Evolutionary conservation across 2,113 vertebrate species (phyloP), one percentile per base, ranked within the genome.

Genomic region (Andinoacara biseriatus): DNA sequence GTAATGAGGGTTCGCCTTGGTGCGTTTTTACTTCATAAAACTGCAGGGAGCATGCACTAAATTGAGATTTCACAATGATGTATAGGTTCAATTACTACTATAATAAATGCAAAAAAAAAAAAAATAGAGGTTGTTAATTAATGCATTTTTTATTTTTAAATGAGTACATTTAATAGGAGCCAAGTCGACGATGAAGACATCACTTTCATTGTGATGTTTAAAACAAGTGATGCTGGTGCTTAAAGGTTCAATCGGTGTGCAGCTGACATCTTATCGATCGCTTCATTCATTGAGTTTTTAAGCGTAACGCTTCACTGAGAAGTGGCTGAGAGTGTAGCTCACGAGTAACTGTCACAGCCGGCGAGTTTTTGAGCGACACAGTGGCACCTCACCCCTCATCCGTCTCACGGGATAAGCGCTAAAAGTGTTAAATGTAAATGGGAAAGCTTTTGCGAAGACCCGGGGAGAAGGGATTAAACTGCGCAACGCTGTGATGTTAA

Each of bases 401-500:
- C 85, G 11, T 67, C 83, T 80, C 86, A 33, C 29, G 54, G 89
- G 86, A 91, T 89, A 80, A 82, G 84, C 79, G 60, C 86, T 92
- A 83, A 90, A 91, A 87, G 87, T 88, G 75, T 79, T 84, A 77
- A 84, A 90, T 90, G 80, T 86, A 85, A 88, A 91, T 80, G 84
- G 58, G n/a, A 85, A 89, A 85, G 83, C 85, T 65, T 77, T 74
- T 75, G 57, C 43, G 69, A 81, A 81, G 78, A 90, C 74, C 81
- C 86, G 59, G 69, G 69, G 63, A 76, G 86, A 84, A 58, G 81
- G 89, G 91, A 93, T 94, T 93, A 92, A 90, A 90, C 86, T 84
- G 83, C 57, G 62, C 86, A 77, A 43, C 76, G 84, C 78, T 85
- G 67, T 84, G 62, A 78, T 86, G 89, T 78, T 89, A 40, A 62